Evolutionary conservation across 2,113 vertebrate species (phyloP), one percentile per base, ranked within the genome.

Genomic region (Electrona antarctica): DNA sequence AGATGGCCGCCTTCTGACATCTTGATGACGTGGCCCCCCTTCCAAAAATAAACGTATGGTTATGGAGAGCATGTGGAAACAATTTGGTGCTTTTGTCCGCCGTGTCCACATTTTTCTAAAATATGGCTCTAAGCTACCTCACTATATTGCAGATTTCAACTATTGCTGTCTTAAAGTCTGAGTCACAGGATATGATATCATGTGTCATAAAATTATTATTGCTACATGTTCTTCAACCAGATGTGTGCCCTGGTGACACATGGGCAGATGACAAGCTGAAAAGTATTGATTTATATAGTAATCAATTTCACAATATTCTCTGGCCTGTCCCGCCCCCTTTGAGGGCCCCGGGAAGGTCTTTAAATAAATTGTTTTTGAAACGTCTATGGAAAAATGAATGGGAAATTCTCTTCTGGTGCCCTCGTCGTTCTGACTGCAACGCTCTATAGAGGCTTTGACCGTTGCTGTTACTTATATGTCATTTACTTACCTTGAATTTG

Each of bases 161-260:
- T 0, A 45, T 65, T 54, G 47, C 1, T n/a, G 28, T n/a, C 46
- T 12, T 33, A 48, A 48, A 29, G 60, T 41, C 0, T 8, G 57
- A 46, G 5, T 54, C 9, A 2, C 10, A 57, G 7, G 33, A 55
- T 64, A 21, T 71, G 3, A 59, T 45, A 48, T 50, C 1, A 50
- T 65, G 11, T 72, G 33, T 2, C 12, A 51, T 9, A 33, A 69
- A 68, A 29, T 61, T 45, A 50, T 33, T 70, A 48, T 51, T 41
- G 48, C 60, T 8, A 55, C 6, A n/a, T 29, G 58, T 66, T 74
- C 7, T 33, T 65, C 55, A 80, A 52, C 46, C 29, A 29, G 29
- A 69, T 74, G 80, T 46, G 69, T 48, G n/a, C 11, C 69, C 11
- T 67, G 55, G 71, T 75, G 56, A 67, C n/a, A 14, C 57, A 73